Base-by-base conservation (phyloP, 2,113 vertebrate genomes). In the Catagonus wagneri region DNA sequence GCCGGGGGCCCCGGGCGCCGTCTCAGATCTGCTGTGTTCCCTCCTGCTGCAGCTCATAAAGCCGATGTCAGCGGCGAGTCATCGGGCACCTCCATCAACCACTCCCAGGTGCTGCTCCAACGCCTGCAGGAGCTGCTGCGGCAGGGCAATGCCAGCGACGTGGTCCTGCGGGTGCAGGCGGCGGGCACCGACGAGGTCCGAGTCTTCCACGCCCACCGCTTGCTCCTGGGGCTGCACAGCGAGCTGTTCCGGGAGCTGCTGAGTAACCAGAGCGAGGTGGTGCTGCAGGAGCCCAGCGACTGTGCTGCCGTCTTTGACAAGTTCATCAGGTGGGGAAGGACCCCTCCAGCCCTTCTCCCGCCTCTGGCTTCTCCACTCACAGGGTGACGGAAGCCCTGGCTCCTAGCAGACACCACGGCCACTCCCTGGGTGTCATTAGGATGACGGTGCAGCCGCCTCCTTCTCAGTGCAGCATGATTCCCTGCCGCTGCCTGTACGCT, bases 151-250 rank as follows among this genome's bases (percentile, higher is more conserved):
- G 97, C 98, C 97, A 99, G 99, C 0, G 99, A 99, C 32, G 98
- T 99, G 79, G 98, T 98, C 1, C 98, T 99, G 88, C 97, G 99
- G 68, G 99, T 99, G 92, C 99, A 99, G 98, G 99, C 99, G 0
- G 95, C 95, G 0, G 97, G 98, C 63, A 98, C 99, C 0, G 99
- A 99, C 0, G 99, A 99, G 98, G 99, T 99, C 95, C 99, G 99
- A 76, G 98, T 99, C 98, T 99, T 99, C 98, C 99, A 99, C 94
- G 98, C 98, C 23, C 99, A 99, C 97, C 97, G 99, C 66, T 98
- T 99, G 98, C 98, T 99, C 83, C 99, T 99, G 52, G 98, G 98
- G 36, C 98, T 99, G 96, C 99, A 99, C 98, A 99, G 99, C 22
- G 96, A 98, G 66, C 98, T 98, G 63, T 99, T 99, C 0, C 98